phyloP scores from a whole-genome alignment of 2,888 invertebrate species.

The Linnaemya vulpina region DNA sequence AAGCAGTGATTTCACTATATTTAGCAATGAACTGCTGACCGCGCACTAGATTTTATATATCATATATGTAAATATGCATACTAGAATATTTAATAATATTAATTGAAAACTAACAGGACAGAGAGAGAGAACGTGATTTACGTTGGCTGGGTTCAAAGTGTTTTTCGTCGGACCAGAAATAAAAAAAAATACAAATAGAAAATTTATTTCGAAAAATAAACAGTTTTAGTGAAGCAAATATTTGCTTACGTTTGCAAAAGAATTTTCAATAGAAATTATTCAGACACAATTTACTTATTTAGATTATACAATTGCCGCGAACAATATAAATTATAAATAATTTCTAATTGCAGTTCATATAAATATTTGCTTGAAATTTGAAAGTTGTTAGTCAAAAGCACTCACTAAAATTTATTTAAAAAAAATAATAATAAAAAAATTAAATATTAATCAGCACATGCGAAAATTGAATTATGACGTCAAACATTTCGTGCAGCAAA shows the following conservation, averaged over 20 bases:
- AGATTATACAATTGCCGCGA: too few relatives aligned
- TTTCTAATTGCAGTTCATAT: neutral
- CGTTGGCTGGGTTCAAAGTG: constrained; percentile 8
- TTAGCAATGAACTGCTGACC: too few relatives aligned
- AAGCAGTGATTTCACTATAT: too few relatives aligned
- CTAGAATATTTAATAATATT: neutral
- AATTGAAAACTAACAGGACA: neutral
- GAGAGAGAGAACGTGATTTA: neutral
- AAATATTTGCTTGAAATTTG: neutral
- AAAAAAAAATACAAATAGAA: constrained; percentile 13
- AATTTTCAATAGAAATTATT: constrained; percentile 10
- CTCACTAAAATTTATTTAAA: too few relatives aligned
- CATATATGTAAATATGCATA: too few relatives aligned
- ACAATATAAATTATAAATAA: too few relatives aligned
- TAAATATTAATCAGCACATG: too few relatives aligned
- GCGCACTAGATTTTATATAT: too few relatives aligned
- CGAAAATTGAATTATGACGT: too few relatives aligned
- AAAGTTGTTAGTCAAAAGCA: too few relatives aligned
- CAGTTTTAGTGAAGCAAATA: constrained; percentile 25
- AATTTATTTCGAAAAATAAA: neutral
- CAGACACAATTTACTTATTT: neutral
- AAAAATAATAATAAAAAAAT: too few relatives aligned
- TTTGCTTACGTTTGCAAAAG: neutral
- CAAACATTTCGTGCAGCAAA: too few relatives aligned
- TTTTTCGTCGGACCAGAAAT: neutral